Conservation (phyloP, 2,797 vertebrate genomes). For the Eospalax fontanierii region DNA sequence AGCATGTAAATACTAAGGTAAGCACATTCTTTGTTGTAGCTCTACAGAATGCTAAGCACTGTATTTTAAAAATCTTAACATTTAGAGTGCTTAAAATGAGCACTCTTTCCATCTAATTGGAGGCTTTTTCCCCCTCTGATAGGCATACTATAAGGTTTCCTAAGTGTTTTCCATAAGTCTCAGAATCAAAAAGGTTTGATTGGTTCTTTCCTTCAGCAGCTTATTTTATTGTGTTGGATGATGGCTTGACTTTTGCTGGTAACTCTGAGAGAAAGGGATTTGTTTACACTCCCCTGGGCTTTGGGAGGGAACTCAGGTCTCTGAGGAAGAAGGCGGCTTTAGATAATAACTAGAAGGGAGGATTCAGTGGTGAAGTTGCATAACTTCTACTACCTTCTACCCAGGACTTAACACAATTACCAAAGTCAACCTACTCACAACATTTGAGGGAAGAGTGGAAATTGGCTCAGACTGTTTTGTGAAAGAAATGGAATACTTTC, state of each 20-base stretch:
- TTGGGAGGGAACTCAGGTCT: constrained; percentile 48
- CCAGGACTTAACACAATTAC: constrained; percentile 2
- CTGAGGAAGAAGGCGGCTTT: constrained; percentile 48
- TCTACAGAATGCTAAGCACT: constrained; percentile 78
- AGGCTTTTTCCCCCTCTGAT: constrained; percentile 73
- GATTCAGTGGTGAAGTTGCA: not conserved
- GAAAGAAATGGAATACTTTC: constrained; percentile 52
- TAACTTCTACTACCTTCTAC: constrained; percentile 49
- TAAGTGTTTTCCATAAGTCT: constrained; percentile 72
- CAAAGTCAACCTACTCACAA: not conserved
- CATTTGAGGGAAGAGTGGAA: constrained; percentile 45
- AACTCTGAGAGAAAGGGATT: constrained; percentile 70
- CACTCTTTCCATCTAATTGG: constrained; percentile 80
- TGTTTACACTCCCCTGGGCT: constrained; percentile 69
- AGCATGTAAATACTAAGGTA: constrained; percentile 80
- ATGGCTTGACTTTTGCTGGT: constrained; percentile 74
- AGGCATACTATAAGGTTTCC: constrained; percentile 73
- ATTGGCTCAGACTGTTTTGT: not conserved
- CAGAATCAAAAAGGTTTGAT: constrained; percentile 79
- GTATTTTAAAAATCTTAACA: constrained; percentile 86
- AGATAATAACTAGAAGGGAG: constrained; percentile 54
- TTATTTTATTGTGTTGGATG: constrained; percentile 74
- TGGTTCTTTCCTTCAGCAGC: constrained; percentile 77
- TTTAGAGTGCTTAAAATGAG: constrained; percentile 83
- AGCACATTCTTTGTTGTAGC: constrained; percentile 77